Conservation (phyloP, 2,888 invertebrate species). For the Hydraecia micacea region DNA sequence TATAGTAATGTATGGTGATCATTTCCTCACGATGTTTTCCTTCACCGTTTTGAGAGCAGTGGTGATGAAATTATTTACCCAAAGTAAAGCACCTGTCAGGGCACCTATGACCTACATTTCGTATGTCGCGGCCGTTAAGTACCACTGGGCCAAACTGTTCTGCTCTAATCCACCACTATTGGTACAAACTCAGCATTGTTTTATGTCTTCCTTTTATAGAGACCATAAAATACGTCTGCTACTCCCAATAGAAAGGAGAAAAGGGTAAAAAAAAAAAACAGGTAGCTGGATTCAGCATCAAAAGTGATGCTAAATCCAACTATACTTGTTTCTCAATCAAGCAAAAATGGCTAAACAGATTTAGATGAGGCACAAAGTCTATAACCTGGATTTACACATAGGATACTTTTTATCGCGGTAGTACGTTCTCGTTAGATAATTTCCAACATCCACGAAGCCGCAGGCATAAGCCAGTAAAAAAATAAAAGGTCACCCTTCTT, state of each 20-base stretch:
- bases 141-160: too few species aligned
- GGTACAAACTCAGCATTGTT: slow-evolving; percentile 12
- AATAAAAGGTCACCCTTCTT: slow-evolving; percentile 4
- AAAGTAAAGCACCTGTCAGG: too few species aligned
- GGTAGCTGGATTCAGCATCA: neutral
- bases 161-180: neutral
- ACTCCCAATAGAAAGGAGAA: neutral
- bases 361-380: neutral
- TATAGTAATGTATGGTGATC: neutral
- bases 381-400: neutral
- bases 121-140: too few species aligned
- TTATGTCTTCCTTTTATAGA: slow-evolving; percentile 12
- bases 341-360: neutral
- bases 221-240: slow-evolving; percentile 21
- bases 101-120: too few species aligned
- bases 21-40: neutral
- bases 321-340: neutral
- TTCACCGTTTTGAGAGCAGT: too few species aligned
- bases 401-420: neutral
- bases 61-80: too few species aligned
- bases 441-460: neutral
- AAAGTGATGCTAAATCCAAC: neutral
- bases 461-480: neutral
- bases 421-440: neutral
- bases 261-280: neutral